phyloP scores from a whole-genome alignment of 2,888 invertebrate species.

The Tinea trinotella region DNA sequence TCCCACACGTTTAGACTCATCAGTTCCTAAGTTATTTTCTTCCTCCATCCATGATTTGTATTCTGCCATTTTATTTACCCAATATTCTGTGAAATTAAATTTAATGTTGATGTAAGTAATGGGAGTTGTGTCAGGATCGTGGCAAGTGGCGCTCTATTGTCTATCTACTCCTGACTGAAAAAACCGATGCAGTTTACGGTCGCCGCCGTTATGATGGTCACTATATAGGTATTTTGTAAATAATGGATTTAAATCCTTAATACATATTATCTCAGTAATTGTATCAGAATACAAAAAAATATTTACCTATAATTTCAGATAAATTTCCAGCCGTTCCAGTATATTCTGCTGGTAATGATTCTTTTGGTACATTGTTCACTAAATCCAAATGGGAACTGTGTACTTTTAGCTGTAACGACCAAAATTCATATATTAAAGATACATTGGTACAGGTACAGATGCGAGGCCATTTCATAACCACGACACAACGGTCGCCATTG shows the following conservation, averaged over 20 bases:
- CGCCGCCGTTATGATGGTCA: too few species aligned
- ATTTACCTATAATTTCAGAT: constrained; percentile 61
- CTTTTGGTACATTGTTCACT: constrained; percentile 67
- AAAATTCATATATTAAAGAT: too few species aligned
- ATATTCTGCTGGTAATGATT: constrained; percentile 76
- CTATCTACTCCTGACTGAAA: too few species aligned
- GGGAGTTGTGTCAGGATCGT: too few species aligned
- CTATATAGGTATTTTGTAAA: too few species aligned
- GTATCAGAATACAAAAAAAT: neutral
- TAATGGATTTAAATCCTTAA: too few species aligned
- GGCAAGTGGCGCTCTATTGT: too few species aligned
- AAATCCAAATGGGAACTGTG: constrained; percentile 65
- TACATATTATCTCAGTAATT: too few species aligned
- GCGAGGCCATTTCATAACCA: too few species aligned
- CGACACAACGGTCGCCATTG: too few species aligned
- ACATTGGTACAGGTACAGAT: too few species aligned
- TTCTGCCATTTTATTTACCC: constrained; percentile 64
- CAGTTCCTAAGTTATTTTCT: constrained; percentile 37
- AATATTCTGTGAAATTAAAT: constrained; percentile 43
- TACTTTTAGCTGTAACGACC: constrained; percentile 69
- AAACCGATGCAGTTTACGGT: too few species aligned
- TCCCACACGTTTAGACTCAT: constrained; percentile 69
- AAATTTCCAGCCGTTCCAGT: constrained; percentile 74
- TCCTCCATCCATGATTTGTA: constrained; percentile 63
- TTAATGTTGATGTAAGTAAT: neutral